phyloP scores from a whole-genome alignment of 1,140 invertebrate genomes.

The Gryon sp. region DNA sequence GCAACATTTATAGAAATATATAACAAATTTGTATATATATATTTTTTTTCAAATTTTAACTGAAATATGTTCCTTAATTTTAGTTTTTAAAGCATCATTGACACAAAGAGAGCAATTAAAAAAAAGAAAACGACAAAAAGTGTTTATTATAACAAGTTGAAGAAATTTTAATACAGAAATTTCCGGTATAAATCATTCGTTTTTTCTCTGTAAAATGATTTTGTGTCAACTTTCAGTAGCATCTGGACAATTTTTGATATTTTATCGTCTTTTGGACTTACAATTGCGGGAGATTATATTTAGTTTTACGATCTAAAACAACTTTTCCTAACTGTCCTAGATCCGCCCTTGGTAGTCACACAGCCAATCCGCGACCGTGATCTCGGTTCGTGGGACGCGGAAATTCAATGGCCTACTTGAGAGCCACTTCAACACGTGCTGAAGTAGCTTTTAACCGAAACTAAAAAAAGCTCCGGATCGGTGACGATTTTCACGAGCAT shows the following conservation, averaged over 20 bases:
- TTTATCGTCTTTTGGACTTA: background rate
- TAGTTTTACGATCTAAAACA: conserved; percentile 30
- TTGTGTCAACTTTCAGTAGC: no score
- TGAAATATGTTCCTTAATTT: no score
- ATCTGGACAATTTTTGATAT: background rate
- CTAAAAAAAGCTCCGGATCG: conserved; percentile 47
- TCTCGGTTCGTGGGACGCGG: conserved; percentile 56
- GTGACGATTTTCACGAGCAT: no score
- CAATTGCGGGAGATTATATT: conserved; percentile 13
- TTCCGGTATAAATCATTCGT: no score
- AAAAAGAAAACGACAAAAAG: no score
- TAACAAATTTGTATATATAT: no score
- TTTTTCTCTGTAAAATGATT: no score
- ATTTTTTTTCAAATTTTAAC: no score
- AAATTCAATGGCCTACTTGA: conserved; percentile 65
- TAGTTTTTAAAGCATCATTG: no score
- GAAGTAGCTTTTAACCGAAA: conserved; percentile 29
- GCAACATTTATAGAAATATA: background rate
- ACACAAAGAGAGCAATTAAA: no score
- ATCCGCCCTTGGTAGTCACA: conserved; percentile 29
- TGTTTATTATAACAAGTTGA: no score
- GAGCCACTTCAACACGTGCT: conserved; percentile 57
- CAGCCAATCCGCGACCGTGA: conserved; percentile 42
- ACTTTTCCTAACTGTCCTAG: conserved; percentile 47
- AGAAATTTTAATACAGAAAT: no score